Percentiles rank a stretch among this genome's conserved stretches.
Conservation (phyloP, 1,140 invertebrate genomes). For the Scaptomyza pallida region DNA sequence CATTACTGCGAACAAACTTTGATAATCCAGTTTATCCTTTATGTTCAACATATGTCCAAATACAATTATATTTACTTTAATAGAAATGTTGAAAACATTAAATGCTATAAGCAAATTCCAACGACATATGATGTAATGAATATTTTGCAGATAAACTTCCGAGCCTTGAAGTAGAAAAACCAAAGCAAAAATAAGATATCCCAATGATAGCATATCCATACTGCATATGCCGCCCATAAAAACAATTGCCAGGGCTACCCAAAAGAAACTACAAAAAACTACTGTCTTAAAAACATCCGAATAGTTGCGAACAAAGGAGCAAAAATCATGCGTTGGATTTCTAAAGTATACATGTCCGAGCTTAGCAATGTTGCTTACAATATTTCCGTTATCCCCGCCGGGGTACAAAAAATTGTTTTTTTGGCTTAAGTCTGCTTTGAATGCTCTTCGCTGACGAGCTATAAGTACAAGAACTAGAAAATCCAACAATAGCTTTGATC, state of each 20-base stretch:
- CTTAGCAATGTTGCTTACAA: constrained; percentile 87
- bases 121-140: constrained; percentile 92
- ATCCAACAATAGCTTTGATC: constrained; percentile 93
- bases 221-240: constrained; percentile 97
- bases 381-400: constrained; percentile 86
- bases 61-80: constrained; percentile 87
- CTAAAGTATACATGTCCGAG: constrained; percentile 86
- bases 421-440: constrained; percentile 89
- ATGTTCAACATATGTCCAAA: constrained; percentile 23
- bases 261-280: constrained; percentile 94
- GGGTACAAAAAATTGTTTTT: constrained; percentile 85
- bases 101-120: constrained; percentile 96
- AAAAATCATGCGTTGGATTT: constrained; percentile 92
- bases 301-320: constrained; percentile 86
- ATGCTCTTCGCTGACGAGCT: constrained; percentile 94
- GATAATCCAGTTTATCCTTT: constrained; percentile 83
- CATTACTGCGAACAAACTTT: constrained; percentile 90
- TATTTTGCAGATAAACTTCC: constrained; percentile 95
- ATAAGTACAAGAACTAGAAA: constrained; percentile 95
- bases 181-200: constrained; percentile 97
- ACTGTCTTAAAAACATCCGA: constrained; percentile 94
- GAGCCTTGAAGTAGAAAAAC: constrained; percentile 98
- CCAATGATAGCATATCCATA: constrained; percentile 96
- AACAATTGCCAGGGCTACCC: constrained; percentile 96
- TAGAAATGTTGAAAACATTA: constrained; percentile 94